Evolutionary conservation across 2,888 invertebrate species (phyloP), one percentile per base, ranked within the genome.

Genomic region (Bellardia pandia): DNA sequence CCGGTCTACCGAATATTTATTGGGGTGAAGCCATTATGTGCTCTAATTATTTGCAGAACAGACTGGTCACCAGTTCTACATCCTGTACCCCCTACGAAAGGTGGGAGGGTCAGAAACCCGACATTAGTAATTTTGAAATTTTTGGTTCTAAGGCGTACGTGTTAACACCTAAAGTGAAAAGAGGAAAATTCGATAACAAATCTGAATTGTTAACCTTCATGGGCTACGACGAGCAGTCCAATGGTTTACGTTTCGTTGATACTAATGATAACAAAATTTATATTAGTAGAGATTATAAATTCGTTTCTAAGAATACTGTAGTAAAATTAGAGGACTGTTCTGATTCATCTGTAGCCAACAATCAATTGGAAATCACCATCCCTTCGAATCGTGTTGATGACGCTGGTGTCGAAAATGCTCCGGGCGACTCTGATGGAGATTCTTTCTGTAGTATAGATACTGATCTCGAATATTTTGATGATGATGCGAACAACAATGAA

Each of bases 171-270:
- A 42, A 79, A 14, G 85, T 78, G 79, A 88, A 89, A 23, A 66
- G 88, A 45, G 33, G 40, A 30, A 90, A 90, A 76, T 74, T 89
- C 37, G 89, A 90, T 79, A 16, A 82, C 33, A 84, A 68, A 13
- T 81, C 85, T 16, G 53, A 33, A n/a, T 53, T 88, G 48, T 86
- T 85, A 75, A 88, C 86, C 30, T 89, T 90, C 45, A 16, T 90
- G 9, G 89, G 89, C 9, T 89, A 89, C 51, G 86, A 88, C 42
- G 77, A 86, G 11, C 14, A 89, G 3, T 88, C 85, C n/a, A 89
- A 85, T 33, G 90, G 86, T 7, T 89, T 84, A 51, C 78, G 89
- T 48, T 88, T 88, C 42, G 88, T 85, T 16, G 71, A 88, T 68
- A 58, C 79, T 14, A 58, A 14, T 30, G 58, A 60, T 14, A 77